Evolutionary conservation across 2,797 vertebrate species (phyloP), one percentile per base, ranked within the genome.

Genomic region (Xenopus petersii): DNA sequence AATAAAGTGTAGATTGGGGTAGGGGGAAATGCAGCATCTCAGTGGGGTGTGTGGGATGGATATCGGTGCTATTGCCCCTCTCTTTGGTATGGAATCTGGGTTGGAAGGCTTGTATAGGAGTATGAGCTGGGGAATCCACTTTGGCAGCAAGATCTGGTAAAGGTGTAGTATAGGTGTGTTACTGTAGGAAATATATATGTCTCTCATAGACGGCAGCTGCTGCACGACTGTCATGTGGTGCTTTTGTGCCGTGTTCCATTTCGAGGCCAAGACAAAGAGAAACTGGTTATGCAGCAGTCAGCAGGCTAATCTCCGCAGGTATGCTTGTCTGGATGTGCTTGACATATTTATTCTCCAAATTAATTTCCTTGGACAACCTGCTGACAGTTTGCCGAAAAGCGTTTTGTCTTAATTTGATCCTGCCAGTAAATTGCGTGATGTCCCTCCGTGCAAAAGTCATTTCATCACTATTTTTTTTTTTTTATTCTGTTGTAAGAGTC

Each of bases 201-300:
- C 26, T 30, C 26, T 30, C 26, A 30, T 30, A 30, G 2, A 30
- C 26, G 26, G 26, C 26, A 2, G 26, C 26, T 30, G 26, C 26
- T 30, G 26, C 26, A 30, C 26, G 26, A 30, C 26, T 30, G 26
- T 30, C 26, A 30, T 30, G 84, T 75, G 83, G 83, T 81, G 74
- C 81, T 82, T 82, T 84, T 83, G 81, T 77, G 64, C 73, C 6
- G 66, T 80, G 81, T 85, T 79, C 84, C 81, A 83, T 75, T 67
- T 56, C 77, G 56, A 72, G 77, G 42, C 67, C 67, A 58, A 62
- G 33, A 82, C 74, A 84, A 81, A 71, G 49, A 79, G 70, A 80
- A 67, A 33, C 73, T 79, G n/a, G 67, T 81, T 79, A 64, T 82
- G 79, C 65, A 80, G 63, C 68, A 74, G 80, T 30, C 26, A 30